Percentiles rank a stretch among this genome's conserved stretches.
These are phyloP conservation scores for Lagria hirta DNA, from an alignment of 2,888 invertebrate genomes.

Conservation along the genomic window DNA sequence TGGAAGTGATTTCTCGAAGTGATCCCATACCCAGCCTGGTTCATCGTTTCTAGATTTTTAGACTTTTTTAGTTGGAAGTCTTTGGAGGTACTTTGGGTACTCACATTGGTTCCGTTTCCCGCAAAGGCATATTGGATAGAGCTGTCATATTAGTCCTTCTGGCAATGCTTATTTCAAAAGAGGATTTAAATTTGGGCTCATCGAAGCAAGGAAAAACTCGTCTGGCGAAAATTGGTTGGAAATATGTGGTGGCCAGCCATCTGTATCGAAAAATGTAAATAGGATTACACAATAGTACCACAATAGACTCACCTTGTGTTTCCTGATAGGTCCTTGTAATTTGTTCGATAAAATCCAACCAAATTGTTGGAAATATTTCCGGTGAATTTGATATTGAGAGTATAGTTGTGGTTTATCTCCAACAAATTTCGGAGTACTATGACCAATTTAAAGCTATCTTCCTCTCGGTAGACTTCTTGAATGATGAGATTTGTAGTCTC, in stretches of 20 bases:
- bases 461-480: slow-evolving; percentile 46
- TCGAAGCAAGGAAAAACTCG: slow-evolving; percentile 77
- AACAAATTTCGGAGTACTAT: slow-evolving; percentile 53
- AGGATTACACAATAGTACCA: neutral
- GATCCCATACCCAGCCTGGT: slow-evolving; percentile 61
- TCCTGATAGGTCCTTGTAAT: slow-evolving; percentile 57
- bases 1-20: slow-evolving; percentile 63
- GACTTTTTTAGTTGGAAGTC: slow-evolving; percentile 24
- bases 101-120: slow-evolving; percentile 59
- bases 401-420: slow-evolving; percentile 58
- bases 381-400: slow-evolving; percentile 58
- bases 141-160: slow-evolving; percentile 65
- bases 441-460: slow-evolving; percentile 50
- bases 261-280: slow-evolving; percentile 50
- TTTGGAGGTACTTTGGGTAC: too few relatives aligned
- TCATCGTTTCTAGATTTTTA: slow-evolving; percentile 46
- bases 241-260: slow-evolving; percentile 64
- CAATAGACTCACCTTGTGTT: slow-evolving; percentile 55
- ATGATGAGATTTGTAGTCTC: slow-evolving; percentile 32
- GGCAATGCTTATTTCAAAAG: slow-evolving; percentile 72
- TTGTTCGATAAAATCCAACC: slow-evolving; percentile 69
- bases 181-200: slow-evolving; percentile 74
- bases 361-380: slow-evolving; percentile 63
- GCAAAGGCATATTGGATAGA: slow-evolving; percentile 71
- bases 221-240: slow-evolving; percentile 66